phyloP scores from a whole-genome alignment of 2,797 vertebrate species.

The Manis crassicaudata region DNA sequence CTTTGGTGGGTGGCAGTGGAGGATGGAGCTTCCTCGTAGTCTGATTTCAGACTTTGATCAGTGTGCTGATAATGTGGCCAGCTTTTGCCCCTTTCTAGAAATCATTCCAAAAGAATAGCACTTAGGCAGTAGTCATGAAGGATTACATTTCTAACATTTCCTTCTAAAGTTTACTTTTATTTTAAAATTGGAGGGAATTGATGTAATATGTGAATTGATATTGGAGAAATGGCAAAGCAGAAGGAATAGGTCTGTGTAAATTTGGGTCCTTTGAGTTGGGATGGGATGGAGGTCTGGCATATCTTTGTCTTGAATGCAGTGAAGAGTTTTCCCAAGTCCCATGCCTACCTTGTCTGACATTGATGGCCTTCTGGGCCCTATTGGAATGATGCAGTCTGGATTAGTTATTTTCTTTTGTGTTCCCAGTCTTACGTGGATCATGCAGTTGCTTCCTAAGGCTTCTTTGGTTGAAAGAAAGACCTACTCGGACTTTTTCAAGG shows the following conservation, averaged over 20 bases:
- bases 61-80: background rate
- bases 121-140: background rate
- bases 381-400: background rate
- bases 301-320: background rate
- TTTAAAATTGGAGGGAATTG: background rate
- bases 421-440: background rate
- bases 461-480: background rate
- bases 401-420: background rate
- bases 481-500: background rate
- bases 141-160: background rate
- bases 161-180: slow-evolving; percentile 16
- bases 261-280: background rate
- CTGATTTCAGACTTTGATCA: background rate
- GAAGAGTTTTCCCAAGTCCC: background rate
- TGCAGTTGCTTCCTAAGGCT: background rate
- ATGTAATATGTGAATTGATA: background rate
- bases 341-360: background rate
- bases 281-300: background rate
- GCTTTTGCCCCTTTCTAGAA: background rate
- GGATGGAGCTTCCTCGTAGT: background rate
- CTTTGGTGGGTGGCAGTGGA: background rate
- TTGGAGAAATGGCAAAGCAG: background rate
- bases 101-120: background rate
- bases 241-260: background rate
- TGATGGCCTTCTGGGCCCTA: background rate